Percentiles rank a stretch among this genome's conserved stretches.
These are phyloP conservation scores for Cremastinae sp. DNA, from an alignment of 2,888 invertebrate species.

Conservation along the genomic window DNA sequence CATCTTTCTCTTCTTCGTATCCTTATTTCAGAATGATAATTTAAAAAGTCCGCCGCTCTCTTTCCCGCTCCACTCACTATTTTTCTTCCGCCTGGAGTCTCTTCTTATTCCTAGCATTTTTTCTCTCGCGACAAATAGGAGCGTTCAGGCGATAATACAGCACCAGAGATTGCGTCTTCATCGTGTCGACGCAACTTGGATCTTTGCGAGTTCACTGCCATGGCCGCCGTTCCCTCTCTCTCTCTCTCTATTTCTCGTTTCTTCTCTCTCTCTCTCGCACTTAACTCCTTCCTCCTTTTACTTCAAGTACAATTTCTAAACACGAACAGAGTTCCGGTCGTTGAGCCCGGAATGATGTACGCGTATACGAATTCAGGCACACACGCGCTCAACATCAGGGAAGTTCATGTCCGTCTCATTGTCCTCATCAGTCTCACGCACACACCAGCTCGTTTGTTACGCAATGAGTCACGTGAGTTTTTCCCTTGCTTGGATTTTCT, in stretches of 20 bases:
- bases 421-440: constrained; percentile 40
- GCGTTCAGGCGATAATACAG: constrained; percentile 31
- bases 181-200: constrained; percentile 48
- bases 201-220: constrained; percentile 72
- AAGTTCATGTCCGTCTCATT: constrained; percentile 52
- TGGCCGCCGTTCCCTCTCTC: constrained; percentile 62
- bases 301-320: constrained; percentile 39
- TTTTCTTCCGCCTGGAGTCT: constrained; percentile 45
- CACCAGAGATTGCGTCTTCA: constrained; percentile 39
- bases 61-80: constrained; percentile 25
- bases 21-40: background rate
- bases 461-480: constrained; percentile 51
- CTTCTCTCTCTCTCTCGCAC: constrained; percentile 23
- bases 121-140: constrained; percentile 46
- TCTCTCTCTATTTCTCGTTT: constrained; percentile 33
- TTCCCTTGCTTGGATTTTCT: constrained; percentile 52
- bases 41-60: constrained; percentile 7
- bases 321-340: constrained; percentile 71
- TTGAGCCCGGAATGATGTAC: constrained; percentile 63
- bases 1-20: constrained; percentile 28
- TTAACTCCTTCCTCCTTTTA: constrained; percentile 43
- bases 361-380: constrained; percentile 29
- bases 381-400: background rate
- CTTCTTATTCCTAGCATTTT: constrained; percentile 46
- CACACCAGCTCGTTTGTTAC: constrained; percentile 54